Evolutionary conservation across 2,797 vertebrate genomes (phyloP), one percentile per base, ranked within the genome.

Genomic region (Trachurus trachurus): DNA sequence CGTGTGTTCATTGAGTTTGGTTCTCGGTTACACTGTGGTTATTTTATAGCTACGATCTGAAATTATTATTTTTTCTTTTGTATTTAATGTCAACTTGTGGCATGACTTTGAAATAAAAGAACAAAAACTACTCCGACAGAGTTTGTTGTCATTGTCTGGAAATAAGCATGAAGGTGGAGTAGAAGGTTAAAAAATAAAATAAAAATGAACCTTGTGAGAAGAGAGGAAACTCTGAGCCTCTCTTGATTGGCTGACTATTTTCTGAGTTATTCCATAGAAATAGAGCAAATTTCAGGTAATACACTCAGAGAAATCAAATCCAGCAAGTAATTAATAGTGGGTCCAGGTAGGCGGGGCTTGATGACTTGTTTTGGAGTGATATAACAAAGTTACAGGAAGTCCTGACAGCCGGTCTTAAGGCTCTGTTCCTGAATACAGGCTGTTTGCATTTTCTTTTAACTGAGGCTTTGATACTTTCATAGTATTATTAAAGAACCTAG

Each of bases 81-180:
- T 96, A 96, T 95, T 94, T 94, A 94, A 95, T 95, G 95, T 96
- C 94, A 95, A 95, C 90, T 96, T 95, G 94, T 96, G 95, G 95
- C 95, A 96, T 96, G 95, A 95, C 89, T 96, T 96, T 96, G 83
- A 95, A 96, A 95, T 96, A 95, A 96, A 96, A 95, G 21, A 12
- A 44, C 21, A 92, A 93, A 91, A 84, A 13, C 19, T 76, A 19
- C 15, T 44, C 34, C 0, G 4, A 26, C 2, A 19, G 81, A 15
- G 9, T 82, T 71, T 78, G 58, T 83, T 5, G 0, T 85, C 12
- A 56, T 75, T 78, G 40, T 40, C 1, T 29, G 2, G 11, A 16
- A 56, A n/a, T 11, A 2, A 44, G 13, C 9, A 5, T 42, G 11
- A 52, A 31, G 16, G 47, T 2, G 22, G 34, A 37, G 37, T 50